Evolutionary conservation across 2,797 vertebrate species (phyloP).

Genomic region (Tadarida brasiliensis): DNA sequence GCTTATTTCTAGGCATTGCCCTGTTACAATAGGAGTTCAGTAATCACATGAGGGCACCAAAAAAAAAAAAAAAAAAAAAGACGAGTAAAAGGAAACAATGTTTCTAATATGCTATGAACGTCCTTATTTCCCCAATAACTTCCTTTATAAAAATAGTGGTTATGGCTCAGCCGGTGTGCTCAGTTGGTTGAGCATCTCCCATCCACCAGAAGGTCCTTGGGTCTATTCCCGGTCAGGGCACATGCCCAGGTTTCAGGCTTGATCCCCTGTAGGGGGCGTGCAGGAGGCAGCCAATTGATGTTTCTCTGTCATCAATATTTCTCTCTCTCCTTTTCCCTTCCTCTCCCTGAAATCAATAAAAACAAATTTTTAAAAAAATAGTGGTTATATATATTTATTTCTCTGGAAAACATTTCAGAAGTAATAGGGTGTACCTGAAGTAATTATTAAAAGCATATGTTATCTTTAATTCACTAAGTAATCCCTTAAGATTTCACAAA

Average conservation of each 20-base stretch:
- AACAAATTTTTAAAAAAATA: neutral
- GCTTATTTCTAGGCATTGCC: neutral
- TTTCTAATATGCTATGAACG: neutral
- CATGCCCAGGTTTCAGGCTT: too few relatives aligned
- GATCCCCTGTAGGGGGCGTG: too few relatives aligned
- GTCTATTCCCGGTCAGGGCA: too few relatives aligned
- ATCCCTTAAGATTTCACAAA: neutral
- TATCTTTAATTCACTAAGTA: constrained; percentile 6
- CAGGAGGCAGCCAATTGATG: too few relatives aligned
- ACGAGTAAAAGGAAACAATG: neutral
- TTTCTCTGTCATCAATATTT: too few relatives aligned
- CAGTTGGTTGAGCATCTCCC: too few relatives aligned
- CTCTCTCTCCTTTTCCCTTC: too few relatives aligned
- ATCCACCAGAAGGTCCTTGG: too few relatives aligned
- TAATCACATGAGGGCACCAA: neutral
- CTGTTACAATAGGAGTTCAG: neutral
- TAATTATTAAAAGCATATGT: neutral
- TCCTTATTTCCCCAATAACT: neutral
- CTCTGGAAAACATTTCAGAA: constrained; percentile 10
- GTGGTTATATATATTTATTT: neutral
- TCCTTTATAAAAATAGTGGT: constrained; percentile 26
- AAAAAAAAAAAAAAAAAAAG: neutral
- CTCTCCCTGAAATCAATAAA: too few relatives aligned
- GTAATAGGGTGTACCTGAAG: neutral
- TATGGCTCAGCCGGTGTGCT: neutral